A percentile compares a stretch with the other conserved stretches of the same genome.
Evolutionary conservation across 2,888 invertebrate genomes (phyloP).

Genomic region (Chrysolina americana): DNA sequence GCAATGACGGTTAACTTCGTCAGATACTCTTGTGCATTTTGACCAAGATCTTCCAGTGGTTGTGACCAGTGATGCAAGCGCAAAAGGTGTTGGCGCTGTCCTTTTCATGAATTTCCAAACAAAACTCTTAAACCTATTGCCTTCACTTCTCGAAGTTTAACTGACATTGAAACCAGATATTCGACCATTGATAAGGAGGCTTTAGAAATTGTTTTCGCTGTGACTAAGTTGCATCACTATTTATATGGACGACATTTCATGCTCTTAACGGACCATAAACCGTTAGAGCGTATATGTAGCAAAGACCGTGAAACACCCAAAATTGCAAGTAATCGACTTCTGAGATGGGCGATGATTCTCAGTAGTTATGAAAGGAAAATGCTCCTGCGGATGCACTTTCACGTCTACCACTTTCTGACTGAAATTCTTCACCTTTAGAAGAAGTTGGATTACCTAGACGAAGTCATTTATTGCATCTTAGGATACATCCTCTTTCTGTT

Average conservation of each 20-base stretch:
- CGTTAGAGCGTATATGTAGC: conserved; percentile 38
- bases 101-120: conserved; percentile 35
- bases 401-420: not conserved
- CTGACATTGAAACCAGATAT: no score
- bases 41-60: conserved; percentile 14
- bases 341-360: conserved; percentile 31
- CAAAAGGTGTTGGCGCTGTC: conserved; percentile 39
- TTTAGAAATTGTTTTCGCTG: conserved; percentile 39
- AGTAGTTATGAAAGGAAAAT: not conserved
- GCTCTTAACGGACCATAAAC: conserved; percentile 39
- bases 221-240: conserved; percentile 13
- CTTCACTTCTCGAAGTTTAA: not conserved
- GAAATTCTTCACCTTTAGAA: not conserved
- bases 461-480: conserved; percentile 15
- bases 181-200: conserved; percentile 41
- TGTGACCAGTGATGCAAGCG: conserved; percentile 30
- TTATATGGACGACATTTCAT: conserved; percentile 20
- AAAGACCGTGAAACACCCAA: conserved; percentile 22
- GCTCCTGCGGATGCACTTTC: not conserved
- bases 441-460: not conserved
- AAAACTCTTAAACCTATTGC: not conserved
- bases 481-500: not conserved
- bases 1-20: conserved; percentile 23
- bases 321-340: conserved; percentile 29
- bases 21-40: conserved; percentile 33